phyloP scores from a whole-genome alignment of 2,888 invertebrate species.

The Lutraria lutraria region DNA sequence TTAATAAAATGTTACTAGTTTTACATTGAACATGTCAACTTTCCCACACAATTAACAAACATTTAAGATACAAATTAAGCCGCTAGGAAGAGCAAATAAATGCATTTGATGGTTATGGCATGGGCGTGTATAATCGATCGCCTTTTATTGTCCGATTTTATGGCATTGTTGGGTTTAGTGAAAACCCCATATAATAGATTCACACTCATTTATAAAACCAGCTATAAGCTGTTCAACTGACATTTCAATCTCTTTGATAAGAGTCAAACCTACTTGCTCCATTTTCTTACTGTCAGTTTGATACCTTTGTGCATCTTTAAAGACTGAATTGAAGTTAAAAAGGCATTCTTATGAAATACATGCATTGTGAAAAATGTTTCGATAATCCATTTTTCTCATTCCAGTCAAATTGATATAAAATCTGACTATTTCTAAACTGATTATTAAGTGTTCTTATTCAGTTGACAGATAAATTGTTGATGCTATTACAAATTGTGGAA shows the following conservation, averaged over 20 bases:
- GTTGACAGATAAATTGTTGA: too few relatives aligned
- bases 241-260: not conserved
- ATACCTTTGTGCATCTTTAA: too few relatives aligned
- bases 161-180: slow-evolving; percentile 1
- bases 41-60: slow-evolving; percentile 17
- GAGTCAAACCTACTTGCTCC: not conserved
- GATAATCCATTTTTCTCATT: too few relatives aligned
- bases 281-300: too few relatives aligned
- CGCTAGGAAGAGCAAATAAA: slow-evolving; percentile 36
- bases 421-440: too few relatives aligned
- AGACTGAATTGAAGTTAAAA: too few relatives aligned
- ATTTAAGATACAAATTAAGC: slow-evolving; percentile 32
- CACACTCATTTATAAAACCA: not conserved
- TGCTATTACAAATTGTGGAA: too few relatives aligned
- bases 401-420: too few relatives aligned
- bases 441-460: too few relatives aligned
- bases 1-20: slow-evolving; percentile 11
- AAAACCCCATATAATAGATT: not conserved
- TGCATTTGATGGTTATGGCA: slow-evolving; percentile 37
- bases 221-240: not conserved
- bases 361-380: too few relatives aligned
- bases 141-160: slow-evolving; percentile 49
- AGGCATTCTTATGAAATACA: too few relatives aligned
- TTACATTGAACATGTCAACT: slow-evolving; percentile 36
- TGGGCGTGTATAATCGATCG: slow-evolving; percentile 51